These are phyloP conservation scores for Diachrysia chrysitis DNA, from an alignment of 2,888 invertebrate species.

Conservation along the genomic window DNA sequence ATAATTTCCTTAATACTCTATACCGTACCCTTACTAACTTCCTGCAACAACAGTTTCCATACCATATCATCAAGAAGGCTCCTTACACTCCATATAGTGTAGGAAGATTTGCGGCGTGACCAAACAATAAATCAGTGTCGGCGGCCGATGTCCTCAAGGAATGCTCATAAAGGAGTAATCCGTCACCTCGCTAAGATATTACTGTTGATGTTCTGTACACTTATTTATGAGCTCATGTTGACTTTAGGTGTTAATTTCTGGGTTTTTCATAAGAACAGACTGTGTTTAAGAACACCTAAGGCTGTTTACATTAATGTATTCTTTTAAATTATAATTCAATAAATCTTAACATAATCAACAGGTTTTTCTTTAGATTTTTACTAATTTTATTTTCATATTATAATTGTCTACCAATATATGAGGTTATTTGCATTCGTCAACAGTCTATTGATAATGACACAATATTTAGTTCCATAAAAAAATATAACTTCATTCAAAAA, in stretches of 20 bases:
- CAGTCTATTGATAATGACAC: no score
- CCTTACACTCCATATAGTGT: slow-evolving; percentile 43
- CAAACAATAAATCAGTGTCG: slow-evolving; percentile 62
- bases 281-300: no score
- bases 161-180: slow-evolving; percentile 64
- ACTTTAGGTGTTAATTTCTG: neutral
- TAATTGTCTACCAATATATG: no score
- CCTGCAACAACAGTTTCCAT: neutral
- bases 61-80: neutral
- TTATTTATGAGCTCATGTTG: slow-evolving; percentile 33
- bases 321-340: no score
- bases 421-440: no score
- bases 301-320: no score
- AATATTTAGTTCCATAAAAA: no score
- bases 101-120: slow-evolving; percentile 61
- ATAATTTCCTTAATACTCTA: no score
- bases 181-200: slow-evolving; percentile 57
- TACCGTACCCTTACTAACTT: neutral
- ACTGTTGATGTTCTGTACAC: slow-evolving; percentile 47
- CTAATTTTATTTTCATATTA: no score
- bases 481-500: no score
- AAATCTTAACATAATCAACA: neutral
- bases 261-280: neutral
- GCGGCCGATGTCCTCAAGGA: slow-evolving; percentile 52
- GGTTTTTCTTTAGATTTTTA: no score